Evolutionary conservation across 2,888 invertebrate genomes (phyloP), one percentile per base, ranked within the genome.

Genomic region (Pollenia angustigena): DNA sequence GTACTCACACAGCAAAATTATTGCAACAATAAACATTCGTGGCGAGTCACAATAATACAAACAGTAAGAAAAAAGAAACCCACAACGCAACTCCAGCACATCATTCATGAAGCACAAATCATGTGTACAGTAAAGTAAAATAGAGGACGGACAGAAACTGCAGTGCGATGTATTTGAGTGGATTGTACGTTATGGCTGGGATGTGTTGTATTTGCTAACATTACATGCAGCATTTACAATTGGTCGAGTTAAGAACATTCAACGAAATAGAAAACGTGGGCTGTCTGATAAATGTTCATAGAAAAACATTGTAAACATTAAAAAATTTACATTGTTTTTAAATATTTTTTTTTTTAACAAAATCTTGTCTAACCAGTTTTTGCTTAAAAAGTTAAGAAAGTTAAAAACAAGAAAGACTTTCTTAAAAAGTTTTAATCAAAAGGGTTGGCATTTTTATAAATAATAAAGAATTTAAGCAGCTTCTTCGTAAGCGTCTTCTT

Each of bases 1-100:
- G 23, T 42, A 58, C 16, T 11, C 16, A 46, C 52, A 82, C 66
- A 79, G 16, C 23, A 79, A 60, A 74, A 84, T 60, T 68, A 76
- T 71, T 71, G 52, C 18, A 78, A 68, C 18, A 78, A 68, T 46
- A 75, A 80, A 83, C 86, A 86, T 81, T 84, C 81, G 84, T 62
- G 74, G 81, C 68, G 60, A 87, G 78, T 87, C 78, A 84, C 74
- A 87, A 84, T 84, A 87, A 87, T 87, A 68, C 87, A 81, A 87
- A 81, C 84, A 87, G 56, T 32, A 60, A 23, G 14, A 56, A 11
- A 11, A 62, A 64, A 72, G 42, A 46, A 32, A 58, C 52, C 44
- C 68, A 64, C 69, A 66, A 32, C 16, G n/a, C 54, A 69, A 68
- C 76, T 68, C 14, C 48, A 71, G 32, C 4, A 50, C 58, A 44